Conservation (phyloP, 2,888 invertebrate genomes). For the Acronicta alni region DNA sequence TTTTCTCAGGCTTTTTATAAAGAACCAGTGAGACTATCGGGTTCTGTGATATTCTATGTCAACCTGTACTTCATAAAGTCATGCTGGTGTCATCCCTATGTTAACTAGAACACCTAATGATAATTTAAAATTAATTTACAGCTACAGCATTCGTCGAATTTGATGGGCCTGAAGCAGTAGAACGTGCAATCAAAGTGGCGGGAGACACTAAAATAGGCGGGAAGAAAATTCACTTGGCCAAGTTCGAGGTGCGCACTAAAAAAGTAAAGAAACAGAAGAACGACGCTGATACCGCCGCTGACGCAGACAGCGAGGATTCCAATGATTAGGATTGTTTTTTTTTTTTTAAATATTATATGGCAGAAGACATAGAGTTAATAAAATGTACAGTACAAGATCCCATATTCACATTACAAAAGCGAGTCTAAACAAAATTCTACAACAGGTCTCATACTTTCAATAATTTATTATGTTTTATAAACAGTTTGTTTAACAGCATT, state of each 20-base stretch:
- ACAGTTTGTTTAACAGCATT: conserved; percentile 15
- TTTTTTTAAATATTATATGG: too few relatives aligned
- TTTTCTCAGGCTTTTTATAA: too few relatives aligned
- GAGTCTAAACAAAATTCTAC: background rate
- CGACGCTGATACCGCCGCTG: conserved; percentile 57
- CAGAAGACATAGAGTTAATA: too few relatives aligned
- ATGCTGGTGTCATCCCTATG: too few relatives aligned
- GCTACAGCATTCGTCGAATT: conserved; percentile 80
- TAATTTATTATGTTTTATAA: conserved; percentile 2
- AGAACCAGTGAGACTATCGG: too few relatives aligned
- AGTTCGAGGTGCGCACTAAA: conserved; percentile 65
- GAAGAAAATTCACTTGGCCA: conserved; percentile 72
- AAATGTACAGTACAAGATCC: too few relatives aligned
- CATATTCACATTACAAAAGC: too few relatives aligned
- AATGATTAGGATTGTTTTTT: conserved; percentile 55
- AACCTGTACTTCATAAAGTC: too few relatives aligned
- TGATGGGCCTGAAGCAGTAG: conserved; percentile 74
- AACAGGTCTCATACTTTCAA: background rate
- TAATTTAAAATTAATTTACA: conserved; percentile 52
- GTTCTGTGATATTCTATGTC: too few relatives aligned
- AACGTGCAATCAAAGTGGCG: conserved; percentile 67
- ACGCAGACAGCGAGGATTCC: conserved; percentile 65
- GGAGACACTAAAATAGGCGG: conserved; percentile 68
- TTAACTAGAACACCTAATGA: background rate
- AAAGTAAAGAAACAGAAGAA: conserved; percentile 35